Evolutionary conservation across 35 echinoderm and acorn worm genomes (phyloP), one percentile per base, ranked within the genome.

Genomic region (Hemicentrotus pulcherrimus): DNA sequence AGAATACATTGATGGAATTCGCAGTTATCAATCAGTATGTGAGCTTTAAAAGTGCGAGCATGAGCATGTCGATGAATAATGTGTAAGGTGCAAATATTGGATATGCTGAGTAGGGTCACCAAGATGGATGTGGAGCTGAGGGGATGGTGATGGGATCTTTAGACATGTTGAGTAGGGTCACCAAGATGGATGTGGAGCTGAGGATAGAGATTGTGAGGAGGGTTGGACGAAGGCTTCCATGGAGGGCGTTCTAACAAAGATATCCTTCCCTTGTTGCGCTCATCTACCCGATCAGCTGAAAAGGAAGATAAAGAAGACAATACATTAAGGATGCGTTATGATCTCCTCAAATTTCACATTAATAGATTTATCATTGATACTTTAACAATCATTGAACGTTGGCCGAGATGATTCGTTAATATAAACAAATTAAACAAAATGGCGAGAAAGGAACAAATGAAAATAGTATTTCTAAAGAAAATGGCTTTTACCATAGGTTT

Each of bases 191-290:
- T 99, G 19, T 96, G 98, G 10, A 99, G 95, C 78, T 97, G 94
- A 2, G 98, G 98, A 52, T 97, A 99, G 11, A 99, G 95, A 92
- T 99, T 99, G 88, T 99, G 98, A 19, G 98, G 96, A 50, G 94
- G 95, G 16, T 94, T 95, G 13, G 98, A 99, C 16, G 98, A 95
- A 31, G 98, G 98, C 94, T 99, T 99, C 97, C 97, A 99, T 93
- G 98, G 98, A 94, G 98, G 98, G 88, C 98, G 96, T 88, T 99
- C 98, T 92, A 97, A 70, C 28, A 98, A 86, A 46, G 98, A 99
- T 19, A 99, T 99, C 31, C 94, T 95, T 15, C 98, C 98, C 91
- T 98, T 98, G 94, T 96, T 97, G 58, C 95, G 97, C 92, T 97
- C 95, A 47, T 97, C 98, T 32, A 97, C 94, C 47, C 94, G 92